These are phyloP conservation scores for Arenaria interpres DNA, from an alignment of 2,113 vertebrate species.

Conservation along the genomic window DNA sequence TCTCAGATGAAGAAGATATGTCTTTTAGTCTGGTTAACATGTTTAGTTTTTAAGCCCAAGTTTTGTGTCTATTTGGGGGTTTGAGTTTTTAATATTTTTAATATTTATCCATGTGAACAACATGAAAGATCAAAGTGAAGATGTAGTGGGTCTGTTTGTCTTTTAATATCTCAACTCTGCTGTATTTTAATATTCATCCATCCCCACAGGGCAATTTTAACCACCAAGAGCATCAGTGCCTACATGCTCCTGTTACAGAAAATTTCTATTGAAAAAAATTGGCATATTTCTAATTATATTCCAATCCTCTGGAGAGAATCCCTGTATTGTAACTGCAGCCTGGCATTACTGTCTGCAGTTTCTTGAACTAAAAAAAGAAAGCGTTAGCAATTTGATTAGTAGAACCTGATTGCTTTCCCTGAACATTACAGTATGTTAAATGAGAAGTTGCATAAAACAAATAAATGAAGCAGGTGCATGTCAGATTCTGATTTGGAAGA, in stretches of 20 bases:
- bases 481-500: slow-evolving; percentile 44
- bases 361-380: slow-evolving; percentile 56
- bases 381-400: slow-evolving; percentile 48
- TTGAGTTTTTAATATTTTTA: not conserved
- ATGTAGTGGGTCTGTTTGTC: not conserved
- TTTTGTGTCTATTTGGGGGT: not conserved
- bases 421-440: slow-evolving; percentile 50
- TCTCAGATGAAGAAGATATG: not conserved
- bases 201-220: not conserved
- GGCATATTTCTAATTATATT: slow-evolving; percentile 38
- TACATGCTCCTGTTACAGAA: not conserved
- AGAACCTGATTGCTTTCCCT: slow-evolving; percentile 47
- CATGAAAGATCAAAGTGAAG: not conserved
- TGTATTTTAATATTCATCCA: slow-evolving; percentile 5
- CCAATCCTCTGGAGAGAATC: not conserved
- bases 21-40: not conserved
- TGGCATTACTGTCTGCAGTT: slow-evolving; percentile 16
- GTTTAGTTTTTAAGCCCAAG: not conserved
- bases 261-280: not conserved
- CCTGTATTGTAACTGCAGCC: not conserved
- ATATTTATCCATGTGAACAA: not conserved
- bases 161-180: not conserved
- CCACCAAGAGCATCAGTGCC: not conserved
- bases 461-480: slow-evolving; percentile 65
- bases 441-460: slow-evolving; percentile 54